Conservation (phyloP, 2,888 invertebrate genomes). For the Cynaeus angustus region DNA sequence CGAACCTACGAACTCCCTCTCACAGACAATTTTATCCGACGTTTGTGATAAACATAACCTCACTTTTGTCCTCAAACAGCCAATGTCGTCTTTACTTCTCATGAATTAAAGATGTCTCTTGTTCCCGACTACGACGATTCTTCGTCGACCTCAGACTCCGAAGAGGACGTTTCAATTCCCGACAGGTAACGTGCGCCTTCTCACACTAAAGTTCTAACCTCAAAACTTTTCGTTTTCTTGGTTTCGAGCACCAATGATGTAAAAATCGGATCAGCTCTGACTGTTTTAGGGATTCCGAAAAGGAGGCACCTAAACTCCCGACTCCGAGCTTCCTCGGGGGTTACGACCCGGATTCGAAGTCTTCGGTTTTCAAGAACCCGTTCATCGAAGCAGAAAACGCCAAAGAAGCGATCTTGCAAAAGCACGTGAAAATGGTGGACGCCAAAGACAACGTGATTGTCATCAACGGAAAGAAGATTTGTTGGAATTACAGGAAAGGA, state of each 20-base stretch:
- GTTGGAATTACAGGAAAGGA: slow-evolving; percentile 95
- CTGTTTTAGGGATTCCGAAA: slow-evolving; percentile 57
- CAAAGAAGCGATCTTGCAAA: slow-evolving; percentile 87
- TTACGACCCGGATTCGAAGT: slow-evolving; percentile 69
- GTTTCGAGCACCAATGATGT: slow-evolving; percentile 61
- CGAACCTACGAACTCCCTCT: no score
- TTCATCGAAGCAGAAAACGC: slow-evolving; percentile 90
- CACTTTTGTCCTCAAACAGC: not conserved
- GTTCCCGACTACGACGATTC: slow-evolving; percentile 77
- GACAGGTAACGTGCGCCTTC: slow-evolving; percentile 10
- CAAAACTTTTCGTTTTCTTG: not conserved
- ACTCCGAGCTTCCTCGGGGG: slow-evolving; percentile 34
- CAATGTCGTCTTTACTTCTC: no score
- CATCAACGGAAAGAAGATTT: slow-evolving; percentile 91
- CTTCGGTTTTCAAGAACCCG: slow-evolving; percentile 91
- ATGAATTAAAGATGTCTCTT: slow-evolving; percentile 70
- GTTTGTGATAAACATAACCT: slow-evolving; percentile 26
- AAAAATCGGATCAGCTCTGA: slow-evolving; percentile 63
- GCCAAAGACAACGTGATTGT: slow-evolving; percentile 80
- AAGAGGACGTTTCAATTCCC: slow-evolving; percentile 1
- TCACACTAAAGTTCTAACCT: not conserved
- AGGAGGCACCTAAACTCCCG: slow-evolving; percentile 58
- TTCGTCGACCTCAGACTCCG: slow-evolving; percentile 18
- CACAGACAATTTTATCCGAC: not conserved
- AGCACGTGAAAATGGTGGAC: slow-evolving; percentile 93